Evolutionary conservation across 2,797 vertebrate species (phyloP).

Genomic region (Alosa sapidissima): DNA sequence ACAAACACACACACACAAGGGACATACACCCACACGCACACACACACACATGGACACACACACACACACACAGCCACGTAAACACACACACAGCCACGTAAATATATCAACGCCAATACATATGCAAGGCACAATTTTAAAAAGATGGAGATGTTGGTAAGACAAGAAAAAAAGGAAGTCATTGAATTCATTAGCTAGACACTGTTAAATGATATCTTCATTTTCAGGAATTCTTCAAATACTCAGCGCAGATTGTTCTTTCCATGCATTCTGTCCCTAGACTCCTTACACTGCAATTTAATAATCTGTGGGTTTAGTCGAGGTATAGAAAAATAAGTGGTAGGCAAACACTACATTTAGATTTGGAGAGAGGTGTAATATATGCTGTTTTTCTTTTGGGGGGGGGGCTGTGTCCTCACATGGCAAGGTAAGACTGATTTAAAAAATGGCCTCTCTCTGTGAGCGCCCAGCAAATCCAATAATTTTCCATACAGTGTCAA

Average conservation of each 20-base stretch:
- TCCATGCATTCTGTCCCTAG: not conserved
- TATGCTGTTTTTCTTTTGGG: no score
- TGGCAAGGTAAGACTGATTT: not conserved
- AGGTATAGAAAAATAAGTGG: not conserved
- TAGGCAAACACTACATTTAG: not conserved
- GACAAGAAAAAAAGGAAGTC: not conserved
- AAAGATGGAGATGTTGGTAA: not conserved
- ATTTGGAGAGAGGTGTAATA: not conserved
- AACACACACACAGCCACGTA: not conserved
- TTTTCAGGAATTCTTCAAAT: not conserved
- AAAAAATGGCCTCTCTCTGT: not conserved
- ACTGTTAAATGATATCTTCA: not conserved
- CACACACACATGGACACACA: constrained; percentile 46
- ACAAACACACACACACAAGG: constrained; percentile 32
- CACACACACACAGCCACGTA: constrained; percentile 36
- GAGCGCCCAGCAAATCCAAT: not conserved
- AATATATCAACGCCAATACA: not conserved
- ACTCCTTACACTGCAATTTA: not conserved
- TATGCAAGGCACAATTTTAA: not conserved
- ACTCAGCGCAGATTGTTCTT: not conserved
- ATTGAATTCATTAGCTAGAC: not conserved
- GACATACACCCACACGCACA: constrained; percentile 34
- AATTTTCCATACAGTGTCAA: not conserved
- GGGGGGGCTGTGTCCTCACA: not conserved
- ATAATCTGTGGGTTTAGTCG: not conserved